Conservation (phyloP, 2,888 invertebrate species). For the Calameuta filiformis region DNA sequence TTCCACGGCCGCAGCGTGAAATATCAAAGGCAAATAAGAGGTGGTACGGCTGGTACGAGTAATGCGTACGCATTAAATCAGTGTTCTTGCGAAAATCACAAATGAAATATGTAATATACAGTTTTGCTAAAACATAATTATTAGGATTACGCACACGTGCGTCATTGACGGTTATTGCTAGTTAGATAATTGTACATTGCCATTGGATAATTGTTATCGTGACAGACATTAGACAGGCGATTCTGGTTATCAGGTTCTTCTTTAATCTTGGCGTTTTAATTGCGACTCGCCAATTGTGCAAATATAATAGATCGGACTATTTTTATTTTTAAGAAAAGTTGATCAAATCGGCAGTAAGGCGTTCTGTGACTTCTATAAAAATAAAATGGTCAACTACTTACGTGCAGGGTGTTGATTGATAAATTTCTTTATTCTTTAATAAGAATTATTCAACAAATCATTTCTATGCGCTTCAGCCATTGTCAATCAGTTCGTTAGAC, state of each 20-base stretch:
- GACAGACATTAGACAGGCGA: not conserved
- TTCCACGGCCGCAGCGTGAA: not conserved
- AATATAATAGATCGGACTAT: not conserved
- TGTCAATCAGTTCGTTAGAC: not conserved
- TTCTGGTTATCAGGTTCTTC: not conserved
- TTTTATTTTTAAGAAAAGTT: not conserved
- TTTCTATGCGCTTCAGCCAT: not conserved
- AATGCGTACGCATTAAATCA: too few species aligned
- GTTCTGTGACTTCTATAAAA: not conserved
- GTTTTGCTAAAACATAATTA: not conserved
- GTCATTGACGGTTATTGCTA: not conserved
- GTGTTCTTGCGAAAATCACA: not conserved
- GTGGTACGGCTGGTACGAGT: not conserved
- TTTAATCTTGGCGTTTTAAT: not conserved
- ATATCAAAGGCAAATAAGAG: not conserved
- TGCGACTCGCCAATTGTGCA: not conserved
- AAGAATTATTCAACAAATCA: not conserved
- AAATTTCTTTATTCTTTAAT: not conserved
- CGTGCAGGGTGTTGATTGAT: too few species aligned
- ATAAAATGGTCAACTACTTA: not conserved
- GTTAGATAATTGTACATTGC: not conserved
- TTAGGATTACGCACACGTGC: not conserved
- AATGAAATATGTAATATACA: not conserved
- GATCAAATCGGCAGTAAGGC: not conserved
- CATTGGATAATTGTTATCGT: not conserved